Evolutionary conservation across 2,113 vertebrate species (phyloP).

Genomic region (Reinhardtius hippoglossoides): DNA sequence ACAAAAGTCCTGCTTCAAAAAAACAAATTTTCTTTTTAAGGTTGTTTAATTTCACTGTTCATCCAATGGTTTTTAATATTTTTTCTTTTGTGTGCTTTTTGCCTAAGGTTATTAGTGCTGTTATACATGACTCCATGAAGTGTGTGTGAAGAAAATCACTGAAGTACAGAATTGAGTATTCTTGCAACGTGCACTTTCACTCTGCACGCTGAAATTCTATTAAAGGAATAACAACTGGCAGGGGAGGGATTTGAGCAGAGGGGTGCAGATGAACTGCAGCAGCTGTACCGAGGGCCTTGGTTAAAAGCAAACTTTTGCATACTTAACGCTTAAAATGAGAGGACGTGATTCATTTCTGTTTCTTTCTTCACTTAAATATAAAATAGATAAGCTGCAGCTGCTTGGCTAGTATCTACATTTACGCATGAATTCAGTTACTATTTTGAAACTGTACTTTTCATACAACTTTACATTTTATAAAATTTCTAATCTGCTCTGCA

Average conservation of each 20-base stretch:
- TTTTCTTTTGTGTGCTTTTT: not conserved
- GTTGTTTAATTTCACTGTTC: not conserved
- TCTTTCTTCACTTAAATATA: too few species aligned
- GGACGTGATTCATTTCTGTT: not conserved
- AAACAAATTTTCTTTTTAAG: too few species aligned
- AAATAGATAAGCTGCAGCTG: too few species aligned
- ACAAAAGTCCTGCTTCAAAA: too few species aligned
- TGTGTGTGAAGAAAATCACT: slow-evolving; percentile 13
- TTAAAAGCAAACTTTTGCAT: not conserved
- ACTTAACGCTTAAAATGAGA: not conserved
- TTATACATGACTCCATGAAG: not conserved
- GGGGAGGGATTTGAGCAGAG: not conserved
- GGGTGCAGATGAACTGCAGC: not conserved
- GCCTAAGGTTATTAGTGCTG: slow-evolving; percentile 7
- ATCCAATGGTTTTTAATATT: not conserved
- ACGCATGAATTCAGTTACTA: too few species aligned
- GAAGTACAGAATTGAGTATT: slow-evolving; percentile 12
- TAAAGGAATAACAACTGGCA: slow-evolving; percentile 1
- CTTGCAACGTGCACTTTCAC: slow-evolving; percentile 2
- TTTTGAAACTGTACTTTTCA: too few species aligned
- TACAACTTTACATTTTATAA: not conserved
- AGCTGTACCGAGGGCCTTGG: not conserved
- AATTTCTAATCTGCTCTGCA: not conserved
- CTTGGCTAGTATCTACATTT: too few species aligned
- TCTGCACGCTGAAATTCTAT: not conserved